Conservation (phyloP, 2,797 vertebrate genomes). For the Staurois parvus region DNA sequence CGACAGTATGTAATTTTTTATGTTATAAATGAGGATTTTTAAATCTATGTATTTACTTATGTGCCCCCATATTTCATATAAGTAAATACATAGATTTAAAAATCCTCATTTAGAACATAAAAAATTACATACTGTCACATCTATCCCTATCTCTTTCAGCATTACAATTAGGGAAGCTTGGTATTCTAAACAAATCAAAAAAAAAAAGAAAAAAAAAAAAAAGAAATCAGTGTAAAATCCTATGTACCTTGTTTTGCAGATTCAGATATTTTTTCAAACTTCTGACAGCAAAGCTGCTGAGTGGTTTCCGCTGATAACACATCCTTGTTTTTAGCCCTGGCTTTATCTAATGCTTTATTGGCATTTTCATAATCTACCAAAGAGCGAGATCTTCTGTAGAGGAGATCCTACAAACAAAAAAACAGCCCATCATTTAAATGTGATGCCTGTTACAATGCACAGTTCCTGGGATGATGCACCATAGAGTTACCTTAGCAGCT, state of each 20-base stretch:
- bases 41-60: no score
- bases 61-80: no score
- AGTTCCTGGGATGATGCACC: neutral
- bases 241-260: constrained; percentile 94
- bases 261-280: constrained; percentile 98
- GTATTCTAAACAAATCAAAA: neutral
- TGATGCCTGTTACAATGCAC: neutral
- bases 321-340: constrained; percentile 96
- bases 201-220: neutral
- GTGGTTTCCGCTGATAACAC: constrained; percentile 96
- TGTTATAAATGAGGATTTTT: no score
- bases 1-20: no score
- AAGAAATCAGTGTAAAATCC: constrained; percentile 1
- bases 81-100: no score
- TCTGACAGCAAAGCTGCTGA: constrained; percentile 97
- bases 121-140: no score
- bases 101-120: no score
- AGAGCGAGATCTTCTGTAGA: constrained; percentile 93
- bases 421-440: neutral
- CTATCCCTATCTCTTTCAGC: no score
- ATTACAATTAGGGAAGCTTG: no score
- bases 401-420: constrained; percentile 79
- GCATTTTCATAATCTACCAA: constrained; percentile 98
- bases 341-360: constrained; percentile 97
- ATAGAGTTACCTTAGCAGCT: constrained; percentile 91